phyloP scores from a whole-genome alignment of 2,797 vertebrate genomes.

The Argyrosomus regius region DNA sequence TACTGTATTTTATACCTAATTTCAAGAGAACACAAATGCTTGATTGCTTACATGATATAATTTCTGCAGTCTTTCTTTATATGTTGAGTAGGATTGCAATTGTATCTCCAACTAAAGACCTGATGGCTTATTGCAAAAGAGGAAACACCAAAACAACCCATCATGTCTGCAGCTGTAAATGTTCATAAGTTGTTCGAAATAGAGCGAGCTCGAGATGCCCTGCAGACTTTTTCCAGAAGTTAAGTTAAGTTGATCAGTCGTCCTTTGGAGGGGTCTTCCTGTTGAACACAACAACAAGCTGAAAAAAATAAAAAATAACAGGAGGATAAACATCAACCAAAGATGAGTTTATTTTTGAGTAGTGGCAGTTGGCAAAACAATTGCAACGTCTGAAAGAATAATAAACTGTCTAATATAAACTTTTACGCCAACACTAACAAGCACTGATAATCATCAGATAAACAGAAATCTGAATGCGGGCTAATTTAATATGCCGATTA shows the following conservation, averaged over 20 bases:
- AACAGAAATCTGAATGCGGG: not conserved
- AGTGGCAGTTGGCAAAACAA: not conserved
- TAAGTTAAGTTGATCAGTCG: no score
- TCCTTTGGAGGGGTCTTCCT: not conserved
- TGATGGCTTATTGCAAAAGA: not conserved
- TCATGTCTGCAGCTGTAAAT: not conserved
- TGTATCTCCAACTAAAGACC: not conserved
- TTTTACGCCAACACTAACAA: not conserved
- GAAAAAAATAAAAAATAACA: not conserved
- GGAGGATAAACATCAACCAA: not conserved
- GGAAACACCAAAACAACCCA: not conserved
- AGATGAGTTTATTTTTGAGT: not conserved
- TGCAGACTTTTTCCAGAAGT: not conserved
- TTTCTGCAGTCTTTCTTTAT: not conserved
- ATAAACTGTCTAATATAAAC: conserved; percentile 1
- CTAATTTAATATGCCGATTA: not conserved
- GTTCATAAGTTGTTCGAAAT: not conserved
- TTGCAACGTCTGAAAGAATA: not conserved
- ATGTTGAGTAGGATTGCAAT: not conserved
- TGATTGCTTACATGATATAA: not conserved
- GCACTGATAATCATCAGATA: not conserved
- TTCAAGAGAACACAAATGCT: not conserved
- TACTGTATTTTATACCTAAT: not conserved
- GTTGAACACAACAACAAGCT: not conserved
- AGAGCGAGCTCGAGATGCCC: not conserved